phyloP scores from a whole-genome alignment of 2,888 invertebrate species.

The Luperina nickerlii region DNA sequence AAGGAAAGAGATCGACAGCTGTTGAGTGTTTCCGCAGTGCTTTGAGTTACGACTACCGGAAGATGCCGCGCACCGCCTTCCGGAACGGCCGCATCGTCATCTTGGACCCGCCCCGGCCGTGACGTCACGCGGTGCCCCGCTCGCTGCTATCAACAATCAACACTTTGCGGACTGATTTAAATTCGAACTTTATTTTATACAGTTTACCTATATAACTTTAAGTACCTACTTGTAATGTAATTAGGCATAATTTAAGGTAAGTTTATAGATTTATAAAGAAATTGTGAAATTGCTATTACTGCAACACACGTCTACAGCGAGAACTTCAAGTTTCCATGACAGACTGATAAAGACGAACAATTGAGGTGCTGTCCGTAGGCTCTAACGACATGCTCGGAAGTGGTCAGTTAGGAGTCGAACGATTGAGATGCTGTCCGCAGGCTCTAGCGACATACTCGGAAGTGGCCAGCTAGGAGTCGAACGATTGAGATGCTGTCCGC shows the following conservation, averaged over 20 bases:
- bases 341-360: not conserved
- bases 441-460: not conserved
- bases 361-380: too few species aligned
- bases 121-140: not conserved
- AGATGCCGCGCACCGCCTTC: slow-evolving; percentile 72
- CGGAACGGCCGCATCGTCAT: slow-evolving; percentile 75
- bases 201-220: slow-evolving; percentile 6
- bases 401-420: not conserved
- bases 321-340: not conserved
- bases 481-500: not conserved
- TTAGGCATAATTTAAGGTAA: not conserved
- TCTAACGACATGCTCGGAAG: not conserved
- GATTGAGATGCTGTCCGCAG: not conserved
- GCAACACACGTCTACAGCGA: not conserved
- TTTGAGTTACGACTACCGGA: slow-evolving; percentile 60
- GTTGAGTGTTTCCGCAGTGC: slow-evolving; percentile 54
- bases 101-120: slow-evolving; percentile 58
- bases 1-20: slow-evolving; percentile 34
- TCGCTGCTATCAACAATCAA: not conserved
- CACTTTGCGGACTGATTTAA: slow-evolving; percentile 9
- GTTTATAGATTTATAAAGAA: not conserved
- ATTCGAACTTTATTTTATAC: slow-evolving; percentile 26
- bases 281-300: not conserved
- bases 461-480: not conserved
- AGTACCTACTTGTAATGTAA: not conserved